A percentile compares a stretch with the other conserved stretches of the same genome.
Evolutionary conservation across 37 sponge, comb jelly and placozoan species (phyloP).

Genomic region (Ephydatia muelleri): DNA sequence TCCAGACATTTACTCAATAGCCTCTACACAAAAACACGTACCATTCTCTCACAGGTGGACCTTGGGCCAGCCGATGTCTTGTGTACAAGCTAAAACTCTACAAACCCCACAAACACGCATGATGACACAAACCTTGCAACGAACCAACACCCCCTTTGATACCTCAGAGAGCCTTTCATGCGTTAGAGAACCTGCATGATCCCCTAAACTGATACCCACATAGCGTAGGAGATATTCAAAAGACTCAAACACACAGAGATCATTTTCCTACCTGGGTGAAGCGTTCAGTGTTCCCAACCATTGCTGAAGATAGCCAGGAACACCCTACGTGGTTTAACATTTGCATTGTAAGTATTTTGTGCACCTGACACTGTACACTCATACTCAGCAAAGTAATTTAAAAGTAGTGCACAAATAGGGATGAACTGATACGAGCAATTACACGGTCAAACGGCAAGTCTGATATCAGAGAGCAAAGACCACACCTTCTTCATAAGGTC

Average conservation of each 20-base stretch:
- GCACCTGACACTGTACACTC: too few species aligned
- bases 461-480: too few species aligned
- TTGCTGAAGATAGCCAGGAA: background rate
- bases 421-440: background rate
- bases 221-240: too few species aligned
- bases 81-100: background rate
- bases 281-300: background rate
- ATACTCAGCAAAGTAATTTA: too few species aligned
- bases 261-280: background rate
- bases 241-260: background rate
- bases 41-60: background rate
- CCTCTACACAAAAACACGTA: background rate
- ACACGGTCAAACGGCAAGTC: too few species aligned
- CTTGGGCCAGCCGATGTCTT: background rate
- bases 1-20: too few species aligned
- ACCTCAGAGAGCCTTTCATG: background rate
- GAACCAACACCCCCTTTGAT: background rate
- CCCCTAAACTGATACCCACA: background rate
- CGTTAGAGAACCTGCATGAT: background rate
- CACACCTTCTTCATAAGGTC: conserved; percentile 9
- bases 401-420: too few species aligned
- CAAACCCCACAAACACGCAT: background rate
- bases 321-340: too few species aligned
- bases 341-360: too few species aligned
- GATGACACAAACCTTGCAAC: too few species aligned